Evolutionary conservation across 2,113 vertebrate genomes (phyloP), one percentile per base, ranked within the genome.

Genomic region (Plectropomus leopardus): DNA sequence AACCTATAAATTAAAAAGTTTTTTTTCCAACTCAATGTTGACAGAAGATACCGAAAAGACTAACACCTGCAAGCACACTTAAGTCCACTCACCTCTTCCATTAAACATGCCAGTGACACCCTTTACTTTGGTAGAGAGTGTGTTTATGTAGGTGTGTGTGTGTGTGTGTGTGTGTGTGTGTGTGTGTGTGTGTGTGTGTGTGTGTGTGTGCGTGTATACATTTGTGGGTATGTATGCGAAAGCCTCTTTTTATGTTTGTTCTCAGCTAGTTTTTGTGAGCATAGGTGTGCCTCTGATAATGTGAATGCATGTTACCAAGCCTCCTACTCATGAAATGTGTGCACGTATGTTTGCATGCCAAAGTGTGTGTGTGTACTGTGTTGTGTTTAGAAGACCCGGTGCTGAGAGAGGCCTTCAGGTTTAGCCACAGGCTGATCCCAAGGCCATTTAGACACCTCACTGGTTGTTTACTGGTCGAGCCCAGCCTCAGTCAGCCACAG

Each of bases 371-470:
- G 47, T 32, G 17, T 32, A n/a, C 55, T 44, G 72, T 69, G 58
- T 79, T 68, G 67, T 90, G 78, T 89, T 93, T 85, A 89, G 74
- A 87, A 42, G 72, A 89, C 87, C 72, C 61, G 15, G 85, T 11
- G 95, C 85, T 96, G 96, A 98, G 94, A 96, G 96, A 97, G 88
- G 90, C 90, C 93, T 94, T 96, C 92, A 92, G 88, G 24, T 91
- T 90, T 90, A 86, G 93, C 95, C 92, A 90, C 78, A 87, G 47
- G 87, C 92, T 86, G 88, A 94, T 84, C 92, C 91, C 86, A 55
- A n/a, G 83, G 88, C 76, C 82, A 83, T 90, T 86, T 54, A 59
- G 60, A 86, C 81, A 60, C 79, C 82, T 24, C 59, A 83, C 91
- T 84, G 87, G 72, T 94, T 93, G 94, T 91, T 92, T 89, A 92